Evolutionary conservation across 2,113 vertebrate species (phyloP), one percentile per base, ranked within the genome.

Genomic region (Syngnathoides biaculeatus): DNA sequence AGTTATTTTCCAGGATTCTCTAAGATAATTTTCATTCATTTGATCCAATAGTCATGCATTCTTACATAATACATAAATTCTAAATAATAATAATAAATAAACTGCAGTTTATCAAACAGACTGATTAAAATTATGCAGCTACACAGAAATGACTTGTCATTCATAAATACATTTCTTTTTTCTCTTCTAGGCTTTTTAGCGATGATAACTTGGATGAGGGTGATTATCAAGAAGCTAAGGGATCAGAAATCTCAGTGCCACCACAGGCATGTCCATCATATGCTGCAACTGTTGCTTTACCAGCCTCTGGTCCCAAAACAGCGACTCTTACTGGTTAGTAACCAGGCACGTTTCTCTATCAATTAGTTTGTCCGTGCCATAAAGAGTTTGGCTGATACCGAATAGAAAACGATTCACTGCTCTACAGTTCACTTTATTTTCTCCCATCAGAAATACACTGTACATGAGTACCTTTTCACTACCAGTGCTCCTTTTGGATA

Each of bases 281-380:
- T 0, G 96, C 96, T 64, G 95, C 95, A 5, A 96, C 96, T 0
- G 95, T 93, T 62, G 95, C 96, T 79, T 92, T 93, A 75, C 93
- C 93, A 39, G 93, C 94, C 62, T 67, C 89, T 0, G 89, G 87
- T 45, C 90, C 93, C 0, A 87, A 92, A 64, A 87, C 93, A 67
- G 92, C 92, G 0, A 95, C 93, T 2, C 90, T 95, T 72, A 94
- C 94, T 74, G 95, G 95, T 96, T 50, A 83, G 95, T 94, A 57
- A 75, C 43, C 8, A 10, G 53, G 38, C 2, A 30, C 30, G 40
- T 26, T 13, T 22, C 8, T 64, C 22, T 12, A 9, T 26, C n/a
- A 60, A 27, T 64, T 20, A 11, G 17, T 52, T 38, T 53, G 9
- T 53, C 2, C 14, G 14, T 26, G 5, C 42, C n/a, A 24, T 19